Base-by-base conservation (phyloP, 2,113 vertebrate species). In the Carettochelys insculpta region DNA sequence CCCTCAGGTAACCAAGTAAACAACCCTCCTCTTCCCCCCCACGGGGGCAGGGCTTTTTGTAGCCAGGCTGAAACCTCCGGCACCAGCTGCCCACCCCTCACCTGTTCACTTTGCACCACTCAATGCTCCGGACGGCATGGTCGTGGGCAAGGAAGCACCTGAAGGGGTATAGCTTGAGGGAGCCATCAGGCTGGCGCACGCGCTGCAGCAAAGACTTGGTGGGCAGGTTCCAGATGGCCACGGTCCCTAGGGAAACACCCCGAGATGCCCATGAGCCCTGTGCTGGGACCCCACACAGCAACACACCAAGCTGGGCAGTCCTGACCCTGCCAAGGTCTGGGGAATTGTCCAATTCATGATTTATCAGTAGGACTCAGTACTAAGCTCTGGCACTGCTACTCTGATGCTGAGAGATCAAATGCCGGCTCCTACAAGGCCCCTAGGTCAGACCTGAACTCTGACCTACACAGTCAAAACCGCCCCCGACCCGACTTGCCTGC, bases 171-270 rank as follows among this genome's bases (percentile, higher is more conserved):
- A 99, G 97, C 79, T 96, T 98, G 92, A 98, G 80, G 17, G 98
- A 98, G 47, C 94, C 89, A 0, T 98, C 97, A 0, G 98, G 83
- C 78, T 98, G 98, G 10, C 88, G 96, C 54, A 99, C 98, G 0
- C 97, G 97, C 94, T 98, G 97, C 90, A 99, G 96, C 0, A 98
- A 87, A 2, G 99, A 99, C 82, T 97, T 98, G 1, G 98, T 98
- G 77, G 96, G 95, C 92, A 99, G 97, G 96, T 99, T 98, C 99
- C 99, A 99, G 51, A 99, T 90, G 5, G 98, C 99, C 38, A 99
- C 98, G 0, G 98, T 96, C 82, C 99, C 99, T 99, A 89, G 3
- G 29, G 87, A 43, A 52, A 87, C 34, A 43, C 61, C 91, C 85
- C 3, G 3, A 92, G 0, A 2, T 1, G 7, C 5, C 31, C 10